Evolutionary conservation across 2,797 vertebrate genomes (phyloP).

Genomic region (Sarcoramphus papa): DNA sequence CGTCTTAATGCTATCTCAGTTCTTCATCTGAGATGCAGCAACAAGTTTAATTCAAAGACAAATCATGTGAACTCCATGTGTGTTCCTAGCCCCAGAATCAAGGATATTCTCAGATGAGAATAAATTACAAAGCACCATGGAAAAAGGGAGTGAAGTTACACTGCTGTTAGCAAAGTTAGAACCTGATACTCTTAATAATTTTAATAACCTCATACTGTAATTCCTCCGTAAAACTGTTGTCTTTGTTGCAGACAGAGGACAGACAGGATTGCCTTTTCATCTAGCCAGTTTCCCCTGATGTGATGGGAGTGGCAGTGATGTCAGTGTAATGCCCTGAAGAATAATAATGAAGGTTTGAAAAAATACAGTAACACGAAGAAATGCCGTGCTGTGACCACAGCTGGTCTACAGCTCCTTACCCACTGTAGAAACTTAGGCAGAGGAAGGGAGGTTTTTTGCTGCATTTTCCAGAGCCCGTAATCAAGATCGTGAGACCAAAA

Average conservation of each 20-base stretch:
- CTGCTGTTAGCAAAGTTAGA: neutral
- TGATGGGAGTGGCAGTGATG: neutral
- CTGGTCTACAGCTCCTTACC: neutral
- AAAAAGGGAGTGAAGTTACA: constrained; percentile 16
- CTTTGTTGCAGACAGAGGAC: neutral
- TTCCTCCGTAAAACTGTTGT: neutral
- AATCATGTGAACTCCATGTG: neutral
- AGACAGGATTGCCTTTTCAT: neutral
- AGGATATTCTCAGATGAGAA: neutral
- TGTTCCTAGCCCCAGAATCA: neutral
- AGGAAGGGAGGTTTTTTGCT: neutral
- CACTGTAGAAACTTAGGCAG: neutral
- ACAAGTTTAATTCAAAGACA: constrained; percentile 28
- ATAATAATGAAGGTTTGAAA: neutral
- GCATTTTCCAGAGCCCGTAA: neutral
- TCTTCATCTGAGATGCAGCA: constrained; percentile 17
- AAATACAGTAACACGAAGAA: neutral
- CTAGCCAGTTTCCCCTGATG: neutral
- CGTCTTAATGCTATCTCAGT: neutral
- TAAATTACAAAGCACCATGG: neutral
- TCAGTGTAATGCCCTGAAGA: neutral
- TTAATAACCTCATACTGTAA: neutral
- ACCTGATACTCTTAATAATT: constrained; percentile 1
- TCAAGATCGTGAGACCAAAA: neutral
- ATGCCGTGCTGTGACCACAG: neutral